Percentiles rank a stretch among this genome's conserved stretches.
These are phyloP conservation scores for Chelon labrosus DNA, from an alignment of 2,797 vertebrate genomes.

Conservation along the genomic window DNA sequence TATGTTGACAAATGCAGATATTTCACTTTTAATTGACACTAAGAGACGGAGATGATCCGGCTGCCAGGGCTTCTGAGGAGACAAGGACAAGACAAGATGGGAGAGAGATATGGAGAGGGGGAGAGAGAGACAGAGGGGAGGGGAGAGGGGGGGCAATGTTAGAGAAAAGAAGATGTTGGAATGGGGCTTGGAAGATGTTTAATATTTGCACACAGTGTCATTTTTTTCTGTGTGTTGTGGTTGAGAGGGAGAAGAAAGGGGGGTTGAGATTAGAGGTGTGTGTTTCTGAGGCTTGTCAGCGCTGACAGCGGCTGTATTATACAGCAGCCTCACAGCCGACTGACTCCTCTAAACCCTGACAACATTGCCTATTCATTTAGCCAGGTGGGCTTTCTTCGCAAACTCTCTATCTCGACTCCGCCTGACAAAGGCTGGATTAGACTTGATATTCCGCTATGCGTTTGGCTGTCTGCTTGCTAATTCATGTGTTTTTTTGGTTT, in stretches of 20 bases:
- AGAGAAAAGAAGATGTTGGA: slow-evolving; percentile 70
- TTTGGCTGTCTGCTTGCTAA: slow-evolving; percentile 27
- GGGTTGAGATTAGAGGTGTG: slow-evolving; percentile 78
- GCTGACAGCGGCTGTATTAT: slow-evolving; percentile 71
- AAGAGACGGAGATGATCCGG: slow-evolving; percentile 90
- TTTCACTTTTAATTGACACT: slow-evolving; percentile 99
- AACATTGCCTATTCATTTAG: slow-evolving; percentile 73
- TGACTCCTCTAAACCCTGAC: slow-evolving; percentile 75
- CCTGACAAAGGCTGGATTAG: slow-evolving; percentile 53
- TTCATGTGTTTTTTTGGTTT: slow-evolving; percentile 5
- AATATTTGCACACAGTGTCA: slow-evolving; percentile 81
- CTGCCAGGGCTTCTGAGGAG: slow-evolving; percentile 83
- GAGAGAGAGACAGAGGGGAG: slow-evolving; percentile 46
- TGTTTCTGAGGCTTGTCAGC: slow-evolving; percentile 77
- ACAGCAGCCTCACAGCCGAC: slow-evolving; percentile 63
- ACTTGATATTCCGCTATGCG: slow-evolving; percentile 27
- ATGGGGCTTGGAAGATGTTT: slow-evolving; percentile 77
- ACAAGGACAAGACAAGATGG: slow-evolving; percentile 77
- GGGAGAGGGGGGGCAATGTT: slow-evolving; percentile 36
- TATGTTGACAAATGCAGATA: slow-evolving; percentile 99
- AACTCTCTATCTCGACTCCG: slow-evolving; percentile 39
- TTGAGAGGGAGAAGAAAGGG: slow-evolving; percentile 54
- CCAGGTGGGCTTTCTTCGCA: slow-evolving; percentile 65
- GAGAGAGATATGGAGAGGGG: slow-evolving; percentile 47
- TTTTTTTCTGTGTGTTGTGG: slow-evolving; percentile 62